phyloP scores from a whole-genome alignment of 1,140 invertebrate species.

The Cyclargus thomasi region DNA sequence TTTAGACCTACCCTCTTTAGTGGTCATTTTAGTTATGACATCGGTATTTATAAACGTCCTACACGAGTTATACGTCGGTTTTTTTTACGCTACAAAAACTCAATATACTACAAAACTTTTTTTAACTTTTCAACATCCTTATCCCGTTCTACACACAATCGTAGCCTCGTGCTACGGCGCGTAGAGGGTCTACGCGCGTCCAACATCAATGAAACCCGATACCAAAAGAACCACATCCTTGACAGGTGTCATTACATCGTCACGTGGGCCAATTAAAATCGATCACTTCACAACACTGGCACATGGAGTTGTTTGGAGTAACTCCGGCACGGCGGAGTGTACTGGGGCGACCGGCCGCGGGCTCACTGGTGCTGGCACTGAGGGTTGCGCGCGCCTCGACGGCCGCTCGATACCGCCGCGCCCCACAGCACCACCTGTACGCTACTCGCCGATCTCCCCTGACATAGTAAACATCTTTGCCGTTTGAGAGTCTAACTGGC shows the following conservation, averaged over 20 bases:
- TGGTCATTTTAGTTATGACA: no score
- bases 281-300: constrained; percentile 54
- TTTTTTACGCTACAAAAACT: no score
- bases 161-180: background rate
- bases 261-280: constrained; percentile 35
- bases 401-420: constrained; percentile 61
- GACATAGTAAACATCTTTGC: constrained; percentile 36
- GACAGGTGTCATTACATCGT: constrained; percentile 31
- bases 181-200: constrained; percentile 14
- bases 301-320: constrained; percentile 44
- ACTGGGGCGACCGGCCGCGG: constrained; percentile 37
- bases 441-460: constrained; percentile 52
- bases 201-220: constrained; percentile 27
- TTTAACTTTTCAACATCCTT: no score
- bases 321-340: constrained; percentile 17
- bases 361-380: constrained; percentile 37
- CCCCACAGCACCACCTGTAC: constrained; percentile 65
- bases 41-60: no score
- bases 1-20: background rate
- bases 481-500: constrained; percentile 7
- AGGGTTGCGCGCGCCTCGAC: constrained; percentile 53
- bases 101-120: no score
- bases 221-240: constrained; percentile 8
- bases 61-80: no score
- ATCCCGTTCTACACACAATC: no score